phyloP scores from a whole-genome alignment of 2,113 vertebrate species.

The Alexandromys fortis region DNA sequence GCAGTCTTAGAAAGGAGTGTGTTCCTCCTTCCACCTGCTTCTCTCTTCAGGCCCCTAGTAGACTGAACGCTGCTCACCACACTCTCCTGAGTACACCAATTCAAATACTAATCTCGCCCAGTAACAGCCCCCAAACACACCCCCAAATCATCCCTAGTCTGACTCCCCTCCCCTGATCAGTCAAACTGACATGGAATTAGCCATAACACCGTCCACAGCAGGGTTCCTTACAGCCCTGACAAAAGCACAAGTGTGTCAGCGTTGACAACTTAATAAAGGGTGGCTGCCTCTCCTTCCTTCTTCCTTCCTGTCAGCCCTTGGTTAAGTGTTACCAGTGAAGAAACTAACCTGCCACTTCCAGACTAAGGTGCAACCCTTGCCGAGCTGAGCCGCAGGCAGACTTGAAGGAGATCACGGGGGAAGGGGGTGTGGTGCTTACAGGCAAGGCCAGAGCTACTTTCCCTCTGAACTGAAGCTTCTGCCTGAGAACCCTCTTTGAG shows the following conservation, averaged over 20 bases:
- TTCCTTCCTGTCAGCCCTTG: not conserved
- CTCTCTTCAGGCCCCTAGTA: not conserved
- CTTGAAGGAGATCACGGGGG: not conserved
- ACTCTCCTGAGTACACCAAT: not conserved
- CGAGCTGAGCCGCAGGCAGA: not conserved
- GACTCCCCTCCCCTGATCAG: not conserved
- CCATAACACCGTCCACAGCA: not conserved
- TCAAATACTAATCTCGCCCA: not conserved
- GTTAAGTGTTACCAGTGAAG: not conserved
- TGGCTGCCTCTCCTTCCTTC: not conserved
- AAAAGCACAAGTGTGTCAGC: not conserved
- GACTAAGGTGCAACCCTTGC: not conserved
- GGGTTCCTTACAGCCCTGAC: slow-evolving; percentile 19
- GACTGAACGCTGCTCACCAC: too few relatives aligned
- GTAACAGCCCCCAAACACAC: not conserved
- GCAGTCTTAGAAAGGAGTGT: not conserved
- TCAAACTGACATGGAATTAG: not conserved
- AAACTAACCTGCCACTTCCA: not conserved
- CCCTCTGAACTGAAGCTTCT: not conserved
- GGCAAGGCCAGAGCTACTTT: not conserved
- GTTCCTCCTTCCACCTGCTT: not conserved
- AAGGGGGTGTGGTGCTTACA: not conserved
- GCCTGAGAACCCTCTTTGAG: slow-evolving; percentile 30
- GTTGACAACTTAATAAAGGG: not conserved
- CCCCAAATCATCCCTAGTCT: not conserved